Evolutionary conservation across 2,888 invertebrate species (phyloP).

Genomic region (Choreutis nemorana): DNA sequence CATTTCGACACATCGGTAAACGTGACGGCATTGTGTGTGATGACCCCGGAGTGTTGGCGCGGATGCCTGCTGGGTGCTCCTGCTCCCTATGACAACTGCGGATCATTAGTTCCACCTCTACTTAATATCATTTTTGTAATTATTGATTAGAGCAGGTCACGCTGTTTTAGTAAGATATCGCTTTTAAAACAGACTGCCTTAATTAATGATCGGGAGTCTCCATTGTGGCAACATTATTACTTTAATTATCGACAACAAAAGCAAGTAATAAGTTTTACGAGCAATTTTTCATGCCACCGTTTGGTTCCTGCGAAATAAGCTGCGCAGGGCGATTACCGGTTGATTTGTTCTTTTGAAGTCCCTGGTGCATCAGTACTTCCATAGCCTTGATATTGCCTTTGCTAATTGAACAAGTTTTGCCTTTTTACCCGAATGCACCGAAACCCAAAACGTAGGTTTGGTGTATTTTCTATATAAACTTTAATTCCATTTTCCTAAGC

Average conservation of each 20-base stretch:
- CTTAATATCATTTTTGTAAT: slow-evolving; percentile 48
- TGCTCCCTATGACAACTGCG: slow-evolving; percentile 26
- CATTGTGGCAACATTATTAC: slow-evolving; percentile 28
- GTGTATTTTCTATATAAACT: too few relatives aligned
- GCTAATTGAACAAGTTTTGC: too few relatives aligned
- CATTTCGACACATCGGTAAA: slow-evolving; percentile 57
- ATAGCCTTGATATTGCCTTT: too few relatives aligned
- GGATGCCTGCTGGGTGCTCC: slow-evolving; percentile 39
- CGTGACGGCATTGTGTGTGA: slow-evolving; percentile 52
- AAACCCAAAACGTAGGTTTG: too few relatives aligned
- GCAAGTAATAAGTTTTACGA: slow-evolving; percentile 9
- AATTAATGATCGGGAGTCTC: slow-evolving; percentile 30
- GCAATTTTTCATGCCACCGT: slow-evolving; percentile 1
- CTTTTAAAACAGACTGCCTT: slow-evolving; percentile 28
- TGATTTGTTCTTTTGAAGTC: too few relatives aligned
- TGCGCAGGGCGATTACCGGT: too few relatives aligned
- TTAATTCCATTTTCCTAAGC: too few relatives aligned
- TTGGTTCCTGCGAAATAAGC: background rate
- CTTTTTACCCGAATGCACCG: too few relatives aligned
- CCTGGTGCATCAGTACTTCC: too few relatives aligned
- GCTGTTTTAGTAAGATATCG: slow-evolving; percentile 35
- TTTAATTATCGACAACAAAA: slow-evolving; percentile 37
- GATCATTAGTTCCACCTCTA: slow-evolving; percentile 55
- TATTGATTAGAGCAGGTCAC: slow-evolving; percentile 59
- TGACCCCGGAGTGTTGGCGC: slow-evolving; percentile 48